Base-by-base conservation (phyloP, 2,888 invertebrate species). In the Eulithis prunata region DNA sequence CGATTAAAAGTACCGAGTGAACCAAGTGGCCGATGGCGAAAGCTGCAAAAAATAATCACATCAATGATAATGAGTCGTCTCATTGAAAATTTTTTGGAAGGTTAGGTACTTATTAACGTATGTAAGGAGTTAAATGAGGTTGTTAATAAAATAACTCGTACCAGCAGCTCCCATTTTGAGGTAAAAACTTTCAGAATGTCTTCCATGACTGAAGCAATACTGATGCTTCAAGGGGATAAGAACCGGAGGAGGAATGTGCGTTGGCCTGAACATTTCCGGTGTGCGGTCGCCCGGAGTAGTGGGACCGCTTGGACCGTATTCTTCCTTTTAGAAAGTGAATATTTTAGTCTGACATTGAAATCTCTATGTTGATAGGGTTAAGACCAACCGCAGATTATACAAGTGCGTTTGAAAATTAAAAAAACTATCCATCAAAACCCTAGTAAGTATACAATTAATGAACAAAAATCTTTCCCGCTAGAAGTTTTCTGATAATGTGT, bases 11-110 rank as follows among this genome's bases (percentile, higher is more conserved):
- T 4, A 96, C 94, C 56, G 96, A 95, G 87, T 97, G 96, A 10
- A 97, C 95, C 77, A 97, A 90, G 80, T 96, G 95, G 2, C 97
- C 97, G 64, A 97, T 94, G 53, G 97, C 97, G 78, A 97, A 97
- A 71, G 94, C 97, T 96, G 90, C 32, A 78, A 80, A 55, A 62
- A 53, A 55, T 38, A 46, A 1, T 21, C 21, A 21, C 3, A 32
- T 32, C 32, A 32, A 32, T 32, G 32, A 32, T 32, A n/a, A 32
- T 6, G 6, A 32, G 32, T 32, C 32, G 2, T 6, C 6, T 32
- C 32, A 32, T 32, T 6, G 21, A 32, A 32, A 2, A 0, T 5
- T 5, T 32, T 32, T 32, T 32, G 32, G 2, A 32, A 32, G 6
- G 2, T 6, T 41, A 8, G 41, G 8, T 8, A 41, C 41, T 6